Evolutionary conservation across 1,140 invertebrate genomes (phyloP), one percentile per base, ranked within the genome.

Genomic region (Acromyrmex heyeri): DNA sequence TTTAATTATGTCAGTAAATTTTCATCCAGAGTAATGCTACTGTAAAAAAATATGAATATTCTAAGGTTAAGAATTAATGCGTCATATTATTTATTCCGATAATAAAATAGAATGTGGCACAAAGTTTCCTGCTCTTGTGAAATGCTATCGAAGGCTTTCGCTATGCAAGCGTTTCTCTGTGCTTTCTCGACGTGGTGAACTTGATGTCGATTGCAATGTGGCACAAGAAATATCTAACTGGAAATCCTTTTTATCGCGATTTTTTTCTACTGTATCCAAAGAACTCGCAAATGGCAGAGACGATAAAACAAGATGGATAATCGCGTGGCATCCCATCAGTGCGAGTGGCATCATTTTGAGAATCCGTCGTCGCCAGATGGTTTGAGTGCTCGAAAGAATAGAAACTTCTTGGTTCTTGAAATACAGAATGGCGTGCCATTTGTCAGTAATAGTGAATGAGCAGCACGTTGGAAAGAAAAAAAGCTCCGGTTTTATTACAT

Each of bases 281-380:
- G 64, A 55, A 79, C 48, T 30, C 14, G 21, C 38, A 10, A 16
- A 21, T 34, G 16, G n/a, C 16, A 6, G 76, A 50, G 38, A 62
- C 21, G 21, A 44, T 76, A 77, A 77, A 62, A 34, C 16, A 55
- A 75, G 55, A 44, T 55, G 59, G 7, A 70, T 81, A 69, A 81
- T 81, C 77, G 48, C 30, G 14, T 7, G 30, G 64, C 64, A 21
- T 38, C 14, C 16, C 61, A 44, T 76, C 55, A 59, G 50, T 10
- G 10, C 67, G 3, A 50, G 48, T 27, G 14, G 2, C 53, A 21
- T 61, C 44, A 27, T 67, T 67, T 67, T 12, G n/a, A 79, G 24
- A 50, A 27, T 79, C 55, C 30, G 34, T 38, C 57, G 34, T 81
- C 21, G 64, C 48, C 48, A 69, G 64, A 4, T 27, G n/a, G 34